Base-by-base conservation (phyloP, 2,888 invertebrate genomes). In the Phalera bucephala region DNA sequence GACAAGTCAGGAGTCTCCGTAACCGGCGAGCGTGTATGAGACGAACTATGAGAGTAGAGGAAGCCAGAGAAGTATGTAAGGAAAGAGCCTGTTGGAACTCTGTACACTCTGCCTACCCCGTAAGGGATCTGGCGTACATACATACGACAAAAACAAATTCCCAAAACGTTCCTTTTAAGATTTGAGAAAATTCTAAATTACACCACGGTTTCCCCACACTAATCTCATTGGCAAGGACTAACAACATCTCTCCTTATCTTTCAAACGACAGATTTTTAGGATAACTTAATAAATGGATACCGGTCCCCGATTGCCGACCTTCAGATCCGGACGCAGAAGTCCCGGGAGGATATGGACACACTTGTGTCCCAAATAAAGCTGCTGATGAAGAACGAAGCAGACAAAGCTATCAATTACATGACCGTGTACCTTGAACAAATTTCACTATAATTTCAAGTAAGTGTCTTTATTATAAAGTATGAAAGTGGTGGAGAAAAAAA, bases 321-420 rank as follows among this genome's bases (percentile, higher is more conserved):
- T 41, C 89, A 89, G 50, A 70, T 87, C 21, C 72, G 89, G 11
- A 86, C 89, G 1, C 87, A 86, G 40, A 88, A 88, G 49, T 88
- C 88, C 4, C 60, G 86, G 8, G 89, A 89, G 45, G 89, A 89
- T 42, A 89, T 89, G 89, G 89, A 88, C 64, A 88, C 88, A 1
- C 61, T 89, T 7, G 84, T 89, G 26, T 89, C 89, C 2, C 89
- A 89, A 59, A 87, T 89, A 38, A 89, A 89, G 45, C 65, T 89
- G 0, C 75, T 89, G 13, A 89, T 89, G 89, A 89, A 89, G 45
- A 89, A 89, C 33, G 89, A 89, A 52, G 89, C 89, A 0, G 89
- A 89, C 35, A 89, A 89, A 47, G 87, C 89, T 1, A 88, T 88
- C 13, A 89, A 88, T 55, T 89, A 89, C 45, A 89, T 89, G 89